Base-by-base conservation (phyloP, 2,888 invertebrate species). In the Onchidella celtica region DNA sequence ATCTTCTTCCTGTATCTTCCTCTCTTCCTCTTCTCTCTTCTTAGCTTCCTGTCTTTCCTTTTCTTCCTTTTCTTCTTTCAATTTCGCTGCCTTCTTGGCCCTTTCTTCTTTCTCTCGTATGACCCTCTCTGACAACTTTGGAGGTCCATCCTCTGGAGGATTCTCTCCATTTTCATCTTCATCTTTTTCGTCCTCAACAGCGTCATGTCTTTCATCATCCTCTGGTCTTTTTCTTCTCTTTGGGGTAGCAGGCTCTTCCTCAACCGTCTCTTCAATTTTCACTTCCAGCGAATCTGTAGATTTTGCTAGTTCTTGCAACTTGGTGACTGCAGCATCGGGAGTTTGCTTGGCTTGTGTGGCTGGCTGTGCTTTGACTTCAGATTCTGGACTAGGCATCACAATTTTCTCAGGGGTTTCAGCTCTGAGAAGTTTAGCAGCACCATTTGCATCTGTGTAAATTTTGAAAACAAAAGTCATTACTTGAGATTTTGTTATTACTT, bases 101-200 rank as follows among this genome's bases (percentile, higher is more conserved):
- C 32, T 77, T 34, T 77, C 77, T 32, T 66, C 66, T 32, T 24
- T 77, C 55, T 77, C 77, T 55, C 32, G 21, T 21, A 38, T 40
- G 3, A 77, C 77, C 47, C 77, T 77, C 66, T 77, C 77, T n/a
- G 77, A 77, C n/a, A 66, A 40, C 27, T 40, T n/a, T 17, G 72
- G 6, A 14, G n/a, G 17, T 29, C 32, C n/a, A 38, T 76, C 66
- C 47, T 36, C 66, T 4, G 65, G 3, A 0, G 1, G 21, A 17
- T 59, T n/a, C 17, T 38, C 77, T 17, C 3, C 38, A 17, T 40
- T 32, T 21, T 27, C 47, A 24, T 63, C 34, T 32, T 32, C 75
- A 14, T 40, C 61, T 29, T 73, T 32, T 17, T 55, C 29, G 3
- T 61, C 74, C 63, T 68, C 59, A 27, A 34, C 59, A 34, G 40